These are phyloP conservation scores for Nomada goodeniana DNA, from an alignment of 2,888 invertebrate genomes.

Conservation along the genomic window DNA sequence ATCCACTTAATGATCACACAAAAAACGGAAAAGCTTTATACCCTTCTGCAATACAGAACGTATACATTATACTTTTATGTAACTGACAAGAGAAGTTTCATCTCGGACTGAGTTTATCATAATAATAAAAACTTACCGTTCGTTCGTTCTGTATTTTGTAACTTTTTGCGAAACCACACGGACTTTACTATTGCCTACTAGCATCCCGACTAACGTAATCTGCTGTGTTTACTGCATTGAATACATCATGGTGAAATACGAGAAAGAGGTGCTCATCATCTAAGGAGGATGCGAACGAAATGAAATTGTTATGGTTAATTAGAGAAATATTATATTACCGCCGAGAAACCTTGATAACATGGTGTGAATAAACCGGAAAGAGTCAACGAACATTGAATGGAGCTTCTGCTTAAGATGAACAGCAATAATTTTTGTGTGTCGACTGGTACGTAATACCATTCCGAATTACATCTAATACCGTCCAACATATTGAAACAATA, in stretches of 20 bases:
- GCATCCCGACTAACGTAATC: background rate
- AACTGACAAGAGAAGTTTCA: too few relatives aligned
- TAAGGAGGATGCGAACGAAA: conserved; percentile 2
- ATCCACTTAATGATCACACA: too few relatives aligned
- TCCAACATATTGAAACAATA: background rate
- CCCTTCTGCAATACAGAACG: too few relatives aligned
- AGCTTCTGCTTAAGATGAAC: conserved; percentile 29
- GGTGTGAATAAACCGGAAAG: conserved; percentile 29
- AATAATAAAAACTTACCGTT: too few relatives aligned
- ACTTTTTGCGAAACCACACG: background rate
- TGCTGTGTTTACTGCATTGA: background rate
- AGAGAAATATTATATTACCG: conserved; percentile 22
- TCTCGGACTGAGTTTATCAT: too few relatives aligned
- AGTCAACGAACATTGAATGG: conserved; percentile 7
- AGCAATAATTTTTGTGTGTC: conserved; percentile 39
- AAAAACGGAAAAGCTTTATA: too few relatives aligned
- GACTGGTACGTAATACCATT: conserved; percentile 34
- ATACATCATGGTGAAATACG: conserved; percentile 42
- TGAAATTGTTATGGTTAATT: background rate
- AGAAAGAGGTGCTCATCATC: conserved; percentile 36
- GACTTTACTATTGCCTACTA: background rate
- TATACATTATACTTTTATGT: too few relatives aligned
- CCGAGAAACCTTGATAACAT: conserved; percentile 35
- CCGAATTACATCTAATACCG: conserved; percentile 40
- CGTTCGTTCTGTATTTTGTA: too few relatives aligned